Percentiles rank a stretch among this genome's conserved stretches.
These are phyloP conservation scores for Hyles euphorbiae DNA, from an alignment of 1,140 invertebrate genomes.

Conservation along the genomic window DNA sequence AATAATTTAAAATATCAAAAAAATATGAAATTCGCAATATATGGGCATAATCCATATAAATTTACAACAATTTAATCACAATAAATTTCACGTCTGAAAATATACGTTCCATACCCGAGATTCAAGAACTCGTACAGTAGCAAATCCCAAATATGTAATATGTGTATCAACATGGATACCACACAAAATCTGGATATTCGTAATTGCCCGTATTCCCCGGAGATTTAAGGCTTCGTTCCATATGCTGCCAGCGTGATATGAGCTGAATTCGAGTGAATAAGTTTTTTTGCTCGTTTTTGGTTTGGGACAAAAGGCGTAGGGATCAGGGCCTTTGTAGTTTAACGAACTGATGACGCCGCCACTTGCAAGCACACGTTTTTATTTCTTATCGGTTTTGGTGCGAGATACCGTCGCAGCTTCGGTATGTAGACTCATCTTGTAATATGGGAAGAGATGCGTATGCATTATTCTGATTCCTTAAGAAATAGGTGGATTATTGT, in stretches of 20 bases:
- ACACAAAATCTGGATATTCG: constrained; percentile 24
- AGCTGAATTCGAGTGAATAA: constrained; percentile 12
- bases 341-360: constrained; percentile 30
- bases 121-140: too few species aligned
- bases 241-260: constrained; percentile 10
- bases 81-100: too few species aligned
- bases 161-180: constrained; percentile 13
- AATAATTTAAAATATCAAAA: too few species aligned
- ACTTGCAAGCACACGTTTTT: neutral
- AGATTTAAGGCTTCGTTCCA: constrained; percentile 23
- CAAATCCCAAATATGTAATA: constrained; percentile 6
- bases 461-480: too few species aligned
- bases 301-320: constrained; percentile 26
- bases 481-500: too few species aligned
- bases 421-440: too few species aligned
- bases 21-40: too few species aligned
- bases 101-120: too few species aligned
- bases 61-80: too few species aligned
- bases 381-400: neutral
- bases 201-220: constrained; percentile 25
- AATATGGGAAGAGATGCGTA: too few species aligned
- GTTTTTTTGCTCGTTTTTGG: constrained; percentile 22
- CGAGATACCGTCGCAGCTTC: neutral
- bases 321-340: constrained; percentile 32
- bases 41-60: too few species aligned